Base-by-base conservation (phyloP, 2,113 vertebrate genomes). In the Tamias sibiricus region DNA sequence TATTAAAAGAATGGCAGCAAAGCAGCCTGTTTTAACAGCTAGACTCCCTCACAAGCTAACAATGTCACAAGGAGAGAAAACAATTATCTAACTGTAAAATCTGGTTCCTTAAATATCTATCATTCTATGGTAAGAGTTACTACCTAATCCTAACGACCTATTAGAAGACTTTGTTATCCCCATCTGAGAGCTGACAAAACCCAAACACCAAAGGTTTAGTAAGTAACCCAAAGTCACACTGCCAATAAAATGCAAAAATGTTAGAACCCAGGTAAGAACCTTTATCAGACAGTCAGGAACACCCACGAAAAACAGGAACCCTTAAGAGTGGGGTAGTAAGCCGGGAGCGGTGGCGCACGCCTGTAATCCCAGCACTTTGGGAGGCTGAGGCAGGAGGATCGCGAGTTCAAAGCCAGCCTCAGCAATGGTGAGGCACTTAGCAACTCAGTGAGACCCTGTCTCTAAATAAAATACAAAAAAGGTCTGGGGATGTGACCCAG, bases 11-110 rank as follows among this genome's bases (percentile, higher is more conserved):
- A 91, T 26, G 40, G 44, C 77, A 59, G 86, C 77, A 91, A 75
- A 91, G 32, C 77, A 96, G 91, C 10, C 52, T 72, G 62, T 72
- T 87, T 88, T 54, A 93, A 91, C 92, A 94, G 62, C 72, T 44
- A 79, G 89, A 69, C 44, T 62, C 20, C 80, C 40, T 90, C 62
- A 82, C 32, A 49, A 85, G 59, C 40, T 76, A 81, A 82, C 35
- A 75, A 14, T 66, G 44, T 24, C 79, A 66, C 16, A 8, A 35
- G 49, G 52, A 97, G 76, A 90, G 47, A 92, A 93, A 93, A 89
- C 42, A 82, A 82, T 30, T 22, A 72, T 49, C 79, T 82, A 85
- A 80, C 37, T 72, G n/a, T 89, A 91, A 96, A 77, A 95, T 64
- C 16, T n/a, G 35, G 32, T 40, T 75, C 76, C 71, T 64, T 84